These are phyloP conservation scores for Heterodera carotae DNA, from an alignment of 1,140 invertebrate species.

Conservation along the genomic window DNA sequence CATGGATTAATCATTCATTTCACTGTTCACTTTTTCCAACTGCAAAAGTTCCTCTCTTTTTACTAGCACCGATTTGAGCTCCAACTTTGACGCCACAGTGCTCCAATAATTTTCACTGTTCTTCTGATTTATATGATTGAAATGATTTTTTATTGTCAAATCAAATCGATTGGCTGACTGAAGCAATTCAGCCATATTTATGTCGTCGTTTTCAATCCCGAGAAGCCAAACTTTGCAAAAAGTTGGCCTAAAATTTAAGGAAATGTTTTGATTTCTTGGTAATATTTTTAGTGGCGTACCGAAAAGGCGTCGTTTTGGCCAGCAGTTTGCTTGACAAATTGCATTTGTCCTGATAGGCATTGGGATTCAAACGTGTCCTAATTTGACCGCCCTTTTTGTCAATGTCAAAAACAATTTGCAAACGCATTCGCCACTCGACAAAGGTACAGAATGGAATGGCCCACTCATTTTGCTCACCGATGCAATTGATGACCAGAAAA, in stretches of 20 bases:
- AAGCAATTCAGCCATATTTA: neutral
- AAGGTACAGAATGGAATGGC: neutral
- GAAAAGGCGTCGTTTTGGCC: neutral
- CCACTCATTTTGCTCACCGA: neutral
- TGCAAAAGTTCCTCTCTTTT: neutral
- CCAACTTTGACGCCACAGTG: neutral
- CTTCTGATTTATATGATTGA: neutral
- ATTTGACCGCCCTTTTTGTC: neutral
- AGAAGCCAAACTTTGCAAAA: neutral
- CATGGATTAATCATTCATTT: neutral
- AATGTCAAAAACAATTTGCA: conserved; percentile 12
- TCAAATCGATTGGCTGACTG: neutral
- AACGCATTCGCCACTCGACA: conserved; percentile 15
- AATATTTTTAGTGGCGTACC: neutral
- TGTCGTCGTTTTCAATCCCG: neutral
- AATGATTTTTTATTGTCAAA: neutral
- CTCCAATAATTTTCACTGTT: neutral
- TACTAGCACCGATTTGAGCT: neutral
- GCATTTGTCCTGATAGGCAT: neutral
- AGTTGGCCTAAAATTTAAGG: neutral
- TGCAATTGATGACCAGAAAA: conserved; percentile 11
- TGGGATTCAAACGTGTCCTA: neutral
- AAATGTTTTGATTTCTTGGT: too few species aligned
- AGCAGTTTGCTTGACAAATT: neutral
- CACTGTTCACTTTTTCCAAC: neutral